Base-by-base conservation (phyloP, 2,888 invertebrate genomes). In the Agapetus fuscipes region DNA sequence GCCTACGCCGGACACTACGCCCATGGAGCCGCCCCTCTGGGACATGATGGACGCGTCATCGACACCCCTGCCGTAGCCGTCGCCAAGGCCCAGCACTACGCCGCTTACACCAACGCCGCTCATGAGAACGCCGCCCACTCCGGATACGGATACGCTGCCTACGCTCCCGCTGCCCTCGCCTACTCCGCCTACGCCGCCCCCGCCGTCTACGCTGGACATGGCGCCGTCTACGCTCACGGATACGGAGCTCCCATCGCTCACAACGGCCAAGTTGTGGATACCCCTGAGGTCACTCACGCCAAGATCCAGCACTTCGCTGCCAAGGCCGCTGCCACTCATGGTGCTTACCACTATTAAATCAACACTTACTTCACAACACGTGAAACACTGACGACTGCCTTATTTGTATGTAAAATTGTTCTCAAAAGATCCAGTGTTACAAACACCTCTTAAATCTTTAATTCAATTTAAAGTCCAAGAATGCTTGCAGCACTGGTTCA, bases 1-100 rank as follows among this genome's bases (percentile, higher is more conserved):
- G 62, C 72, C 32, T 74, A 74, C 32, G 66, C 73, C 17, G 61
- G 64, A 45, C 7, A 6, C 11, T 7, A 13, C 12, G 9, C 12
- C 16, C 30, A 27, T 28, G 68, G 69, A 55, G 67, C 68, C 63
- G 68, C 68, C 49, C 72, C 69, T 41, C 66, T 71, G 52, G 70
- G 73, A 13, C 14, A 7, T 25, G 28, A 36, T 29, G 36, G 36
- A 6, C 66, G 66, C 59, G 74, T 76, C 55, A 64, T 73, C 52
- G 76, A 74, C 58, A 74, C 73, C 31, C 74, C 73, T 43, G 76
- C 75, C 56, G 76, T 76, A 26, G 72, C 74, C 45, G 71, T 71
- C 46, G 76, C 76, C 25, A 71, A 71, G 51, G 71, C 73, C 40
- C 66, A 70, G 32, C 76, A 76, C 58, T 63, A 74, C 41, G 62